Evolutionary conservation across 1,140 invertebrate species (phyloP).

Genomic region (Cotesia glomerata): DNA sequence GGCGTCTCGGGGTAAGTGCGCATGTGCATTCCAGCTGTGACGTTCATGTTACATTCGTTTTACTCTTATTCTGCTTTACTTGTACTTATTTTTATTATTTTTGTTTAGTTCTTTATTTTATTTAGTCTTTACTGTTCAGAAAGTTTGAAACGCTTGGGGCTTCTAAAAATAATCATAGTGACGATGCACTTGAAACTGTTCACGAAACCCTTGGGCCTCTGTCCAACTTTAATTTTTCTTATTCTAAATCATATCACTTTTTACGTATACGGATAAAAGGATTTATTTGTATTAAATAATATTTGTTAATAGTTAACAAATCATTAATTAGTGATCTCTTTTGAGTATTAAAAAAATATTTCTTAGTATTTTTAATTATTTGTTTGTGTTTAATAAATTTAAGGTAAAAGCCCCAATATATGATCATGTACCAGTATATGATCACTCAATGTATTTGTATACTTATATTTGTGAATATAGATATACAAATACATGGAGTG

Average conservation of each 20-base stretch:
- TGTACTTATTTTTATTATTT: slow-evolving; percentile 1
- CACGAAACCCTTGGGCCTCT: slow-evolving; percentile 26
- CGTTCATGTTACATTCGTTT: slow-evolving; percentile 26
- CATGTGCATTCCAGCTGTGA: slow-evolving; percentile 52
- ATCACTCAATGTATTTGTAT: too few relatives aligned
- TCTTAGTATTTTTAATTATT: too few relatives aligned
- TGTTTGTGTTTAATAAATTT: too few relatives aligned
- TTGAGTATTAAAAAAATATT: too few relatives aligned
- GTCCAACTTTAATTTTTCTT: slow-evolving; percentile 11
- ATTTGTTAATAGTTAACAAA: too few relatives aligned
- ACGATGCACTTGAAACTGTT: slow-evolving; percentile 46
- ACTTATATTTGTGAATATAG: too few relatives aligned
- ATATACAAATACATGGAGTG: too few relatives aligned
- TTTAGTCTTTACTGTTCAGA: neutral
- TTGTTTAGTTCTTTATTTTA: slow-evolving; percentile 1
- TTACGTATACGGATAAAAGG: too few relatives aligned
- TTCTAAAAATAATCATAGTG: slow-evolving; percentile 50
- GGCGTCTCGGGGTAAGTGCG: slow-evolving; percentile 40
- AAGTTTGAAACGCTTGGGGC: slow-evolving; percentile 22
- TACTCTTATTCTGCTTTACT: neutral
- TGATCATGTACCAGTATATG: too few relatives aligned
- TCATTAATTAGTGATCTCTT: too few relatives aligned
- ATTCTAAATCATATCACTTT: neutral
- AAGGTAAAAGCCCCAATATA: too few relatives aligned
- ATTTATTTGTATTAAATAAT: too few relatives aligned